Conservation (phyloP, 2,888 invertebrate genomes). For the Notocelia uddmanniana region DNA sequence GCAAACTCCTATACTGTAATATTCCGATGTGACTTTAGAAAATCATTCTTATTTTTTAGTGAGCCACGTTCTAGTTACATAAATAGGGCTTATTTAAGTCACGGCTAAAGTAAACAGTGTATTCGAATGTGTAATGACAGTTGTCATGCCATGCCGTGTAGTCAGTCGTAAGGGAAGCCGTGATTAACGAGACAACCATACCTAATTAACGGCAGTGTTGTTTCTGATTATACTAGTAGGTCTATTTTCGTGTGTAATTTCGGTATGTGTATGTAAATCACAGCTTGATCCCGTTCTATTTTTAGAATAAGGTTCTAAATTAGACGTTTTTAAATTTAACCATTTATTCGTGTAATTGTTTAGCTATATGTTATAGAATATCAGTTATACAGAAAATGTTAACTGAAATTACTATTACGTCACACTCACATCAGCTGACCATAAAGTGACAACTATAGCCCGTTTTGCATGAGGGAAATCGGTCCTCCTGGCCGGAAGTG, state of each 20-base stretch:
- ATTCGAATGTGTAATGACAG: conserved; percentile 14
- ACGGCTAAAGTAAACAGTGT: not conserved
- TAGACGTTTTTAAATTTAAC: too few relatives aligned
- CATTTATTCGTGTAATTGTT: too few relatives aligned
- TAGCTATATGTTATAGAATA: too few relatives aligned
- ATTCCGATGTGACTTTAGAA: not conserved
- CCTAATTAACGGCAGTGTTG: not conserved
- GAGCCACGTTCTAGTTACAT: not conserved
- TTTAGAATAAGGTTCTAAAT: not conserved
- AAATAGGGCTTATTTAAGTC: not conserved
- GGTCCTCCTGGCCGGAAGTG: too few relatives aligned
- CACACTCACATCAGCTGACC: too few relatives aligned
- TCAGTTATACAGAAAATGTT: too few relatives aligned
- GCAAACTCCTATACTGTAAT: not conserved
- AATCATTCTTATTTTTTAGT: not conserved
- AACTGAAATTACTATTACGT: too few relatives aligned
- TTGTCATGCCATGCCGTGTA: conserved; percentile 14
- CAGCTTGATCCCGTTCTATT: not conserved
- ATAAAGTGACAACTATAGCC: too few relatives aligned
- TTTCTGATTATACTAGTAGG: not conserved
- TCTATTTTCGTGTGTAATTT: not conserved
- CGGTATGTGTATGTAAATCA: conserved; percentile 1
- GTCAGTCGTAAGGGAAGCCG: not conserved
- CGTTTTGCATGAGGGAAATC: too few relatives aligned
- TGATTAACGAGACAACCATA: not conserved